Conservation (phyloP, 2,113 vertebrate species). For the Marmota flaviventris region DNA sequence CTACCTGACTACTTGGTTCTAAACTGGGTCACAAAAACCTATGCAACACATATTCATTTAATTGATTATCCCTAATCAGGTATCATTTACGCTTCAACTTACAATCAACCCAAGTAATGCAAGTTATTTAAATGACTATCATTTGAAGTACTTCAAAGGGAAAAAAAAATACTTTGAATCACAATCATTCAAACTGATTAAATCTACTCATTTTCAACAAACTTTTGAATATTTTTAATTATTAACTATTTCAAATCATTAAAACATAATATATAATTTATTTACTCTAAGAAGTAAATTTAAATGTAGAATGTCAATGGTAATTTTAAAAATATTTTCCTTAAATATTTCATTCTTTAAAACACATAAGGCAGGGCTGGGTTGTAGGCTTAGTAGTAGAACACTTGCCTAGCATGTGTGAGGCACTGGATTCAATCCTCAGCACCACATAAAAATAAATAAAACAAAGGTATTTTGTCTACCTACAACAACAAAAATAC, state of each 20-base stretch:
- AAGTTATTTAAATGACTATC: constrained; percentile 37
- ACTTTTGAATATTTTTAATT: constrained; percentile 50
- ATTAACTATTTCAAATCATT: constrained; percentile 51
- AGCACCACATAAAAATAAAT: no score
- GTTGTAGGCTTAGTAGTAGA: no score
- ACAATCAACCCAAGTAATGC: background rate
- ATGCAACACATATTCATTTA: background rate
- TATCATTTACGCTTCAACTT: constrained; percentile 14
- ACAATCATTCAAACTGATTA: background rate
- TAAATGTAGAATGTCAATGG: background rate
- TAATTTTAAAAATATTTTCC: constrained; percentile 42
- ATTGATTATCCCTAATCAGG: background rate
- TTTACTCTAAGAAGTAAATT: background rate
- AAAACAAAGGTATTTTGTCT: no score
- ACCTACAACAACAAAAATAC: no score
- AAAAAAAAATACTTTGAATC: constrained; percentile 6
- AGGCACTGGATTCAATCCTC: no score
- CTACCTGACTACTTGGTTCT: background rate
- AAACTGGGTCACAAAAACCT: constrained; percentile 23
- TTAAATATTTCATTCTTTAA: constrained; percentile 43
- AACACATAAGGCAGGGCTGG: background rate
- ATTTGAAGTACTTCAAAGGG: constrained; percentile 11
- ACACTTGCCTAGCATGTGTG: no score
- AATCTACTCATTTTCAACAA: background rate
- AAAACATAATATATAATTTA: background rate